These are phyloP conservation scores for Brachionus sp. DNA, from an alignment of 1,140 invertebrate genomes.

Conservation along the genomic window DNA sequence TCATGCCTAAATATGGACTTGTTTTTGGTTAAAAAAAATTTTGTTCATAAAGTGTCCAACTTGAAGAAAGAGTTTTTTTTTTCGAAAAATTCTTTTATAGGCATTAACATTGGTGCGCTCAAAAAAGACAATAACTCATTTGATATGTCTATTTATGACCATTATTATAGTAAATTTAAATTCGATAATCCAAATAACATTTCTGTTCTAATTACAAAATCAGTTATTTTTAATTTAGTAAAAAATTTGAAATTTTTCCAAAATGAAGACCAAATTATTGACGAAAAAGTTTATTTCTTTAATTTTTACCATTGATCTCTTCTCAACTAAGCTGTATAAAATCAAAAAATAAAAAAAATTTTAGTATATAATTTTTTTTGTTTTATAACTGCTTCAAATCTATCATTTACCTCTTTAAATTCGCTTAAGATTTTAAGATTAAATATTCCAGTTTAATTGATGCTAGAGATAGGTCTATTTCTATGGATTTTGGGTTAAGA, in stretches of 20 bases:
- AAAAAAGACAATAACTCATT: not conserved
- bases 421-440: too few species aligned
- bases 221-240: not conserved
- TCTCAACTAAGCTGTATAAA: not conserved
- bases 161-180: not conserved
- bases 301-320: not conserved
- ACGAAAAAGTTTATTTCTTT: not conserved
- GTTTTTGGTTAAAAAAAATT: conserved; percentile 23
- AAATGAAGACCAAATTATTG: not conserved
- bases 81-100: not conserved
- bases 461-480: too few species aligned
- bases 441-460: too few species aligned
- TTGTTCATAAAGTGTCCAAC: not conserved
- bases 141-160: not conserved
- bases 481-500: too few species aligned
- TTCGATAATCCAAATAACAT: not conserved
- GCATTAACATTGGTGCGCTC: not conserved
- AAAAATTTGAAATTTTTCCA: conserved; percentile 36
- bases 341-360: not conserved
- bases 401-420: too few species aligned
- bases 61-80: not conserved
- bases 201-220: not conserved
- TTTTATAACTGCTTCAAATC: not conserved
- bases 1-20: not conserved
- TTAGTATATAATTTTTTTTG: not conserved